These are phyloP conservation scores for Tetropium fuscum DNA, from an alignment of 2,888 invertebrate genomes.

Conservation along the genomic window DNA sequence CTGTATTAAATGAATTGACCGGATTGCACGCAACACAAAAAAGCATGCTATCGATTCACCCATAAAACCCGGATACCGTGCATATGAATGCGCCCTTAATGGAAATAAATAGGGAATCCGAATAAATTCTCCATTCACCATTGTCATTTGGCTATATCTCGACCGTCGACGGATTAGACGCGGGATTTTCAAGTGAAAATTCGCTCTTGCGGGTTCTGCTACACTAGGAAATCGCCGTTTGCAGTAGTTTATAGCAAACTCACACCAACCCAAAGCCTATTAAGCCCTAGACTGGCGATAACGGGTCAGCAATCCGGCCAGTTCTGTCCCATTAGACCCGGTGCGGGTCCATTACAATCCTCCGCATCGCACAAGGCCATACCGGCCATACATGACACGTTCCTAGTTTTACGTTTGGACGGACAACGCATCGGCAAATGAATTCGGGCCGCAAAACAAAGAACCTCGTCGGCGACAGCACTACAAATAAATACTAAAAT, in stretches of 20 bases:
- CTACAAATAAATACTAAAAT: no score
- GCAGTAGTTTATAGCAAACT: conserved; percentile 58
- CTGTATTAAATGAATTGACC: conserved; percentile 14
- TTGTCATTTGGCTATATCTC: conserved; percentile 34
- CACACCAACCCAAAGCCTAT: conserved; percentile 56
- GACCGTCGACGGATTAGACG: conserved; percentile 49
- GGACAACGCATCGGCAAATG: conserved; percentile 23
- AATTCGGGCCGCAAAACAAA: conserved; percentile 34
- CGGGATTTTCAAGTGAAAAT: conserved; percentile 58
- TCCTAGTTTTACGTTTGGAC: conserved; percentile 24
- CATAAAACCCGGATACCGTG: conserved; percentile 35
- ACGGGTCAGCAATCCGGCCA: conserved; percentile 62
- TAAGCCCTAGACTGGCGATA: conserved; percentile 58
- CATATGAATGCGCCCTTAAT: conserved; percentile 46
- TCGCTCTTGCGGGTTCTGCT: conserved; percentile 55
- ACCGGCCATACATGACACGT: conserved; percentile 20
- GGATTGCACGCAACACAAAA: conserved; percentile 7
- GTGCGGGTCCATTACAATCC: conserved; percentile 55
- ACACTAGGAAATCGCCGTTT: conserved; percentile 55
- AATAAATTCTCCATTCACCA: conserved; percentile 41
- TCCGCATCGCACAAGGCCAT: conserved; percentile 23
- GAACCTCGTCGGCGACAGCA: no score
- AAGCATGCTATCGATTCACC: conserved; percentile 2
- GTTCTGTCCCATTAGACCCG: conserved; percentile 59
- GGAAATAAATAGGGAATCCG: conserved; percentile 49